Evolutionary conservation across 1,140 invertebrate genomes (phyloP).

Genomic region (Zaprionus vittiger): DNA sequence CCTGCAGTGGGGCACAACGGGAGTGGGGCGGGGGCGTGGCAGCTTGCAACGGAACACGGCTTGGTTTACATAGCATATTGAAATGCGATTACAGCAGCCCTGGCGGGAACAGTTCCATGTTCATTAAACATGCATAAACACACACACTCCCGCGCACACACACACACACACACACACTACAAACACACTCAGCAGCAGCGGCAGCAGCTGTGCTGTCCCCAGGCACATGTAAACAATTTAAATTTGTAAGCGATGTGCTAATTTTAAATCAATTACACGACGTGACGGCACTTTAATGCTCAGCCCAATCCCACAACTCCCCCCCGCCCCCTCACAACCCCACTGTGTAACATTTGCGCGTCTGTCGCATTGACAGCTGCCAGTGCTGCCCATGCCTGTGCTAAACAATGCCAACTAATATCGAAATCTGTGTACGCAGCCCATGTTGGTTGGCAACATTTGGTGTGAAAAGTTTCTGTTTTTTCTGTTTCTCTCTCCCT

Average conservation of each 20-base stretch:
- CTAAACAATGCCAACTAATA: constrained; percentile 56
- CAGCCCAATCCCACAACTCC: constrained; percentile 35
- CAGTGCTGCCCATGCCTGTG: constrained; percentile 56
- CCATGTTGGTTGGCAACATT: constrained; percentile 70
- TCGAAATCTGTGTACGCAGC: constrained; percentile 62
- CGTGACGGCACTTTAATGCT: constrained; percentile 68
- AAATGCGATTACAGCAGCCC: constrained; percentile 76
- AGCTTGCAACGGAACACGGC: constrained; percentile 45
- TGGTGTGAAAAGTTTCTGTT: constrained; percentile 72
- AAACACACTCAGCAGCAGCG: constrained; percentile 20
- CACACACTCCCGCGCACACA: constrained; percentile 41
- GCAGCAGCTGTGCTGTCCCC: constrained; percentile 50
- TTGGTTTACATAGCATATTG: constrained; percentile 70
- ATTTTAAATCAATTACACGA: constrained; percentile 81
- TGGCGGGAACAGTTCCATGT: constrained; percentile 60
- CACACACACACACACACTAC: constrained; percentile 22
- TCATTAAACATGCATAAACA: constrained; percentile 81
- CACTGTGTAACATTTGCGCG: background rate
- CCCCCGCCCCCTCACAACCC: background rate
- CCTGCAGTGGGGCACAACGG: background rate
- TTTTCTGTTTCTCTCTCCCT: constrained; percentile 12
- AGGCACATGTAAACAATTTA: constrained; percentile 79
- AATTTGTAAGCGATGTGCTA: constrained; percentile 79
- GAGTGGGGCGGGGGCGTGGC: background rate
- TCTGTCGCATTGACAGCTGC: constrained; percentile 39